Conservation (phyloP, 2,888 invertebrate species). For the Heliconius ethilla region DNA sequence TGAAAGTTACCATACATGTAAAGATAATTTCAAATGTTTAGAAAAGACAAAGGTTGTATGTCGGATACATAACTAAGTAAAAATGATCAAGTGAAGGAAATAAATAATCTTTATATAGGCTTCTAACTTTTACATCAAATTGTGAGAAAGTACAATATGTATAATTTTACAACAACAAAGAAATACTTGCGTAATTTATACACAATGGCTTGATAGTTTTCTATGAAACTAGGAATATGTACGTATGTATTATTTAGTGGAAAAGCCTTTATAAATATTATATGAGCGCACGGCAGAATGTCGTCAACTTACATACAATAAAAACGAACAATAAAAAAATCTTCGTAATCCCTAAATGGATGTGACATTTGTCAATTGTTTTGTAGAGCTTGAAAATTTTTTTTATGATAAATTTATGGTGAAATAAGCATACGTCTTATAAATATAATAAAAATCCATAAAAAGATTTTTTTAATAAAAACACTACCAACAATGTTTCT, state of each 20-base stretch:
- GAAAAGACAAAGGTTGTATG: too few species aligned
- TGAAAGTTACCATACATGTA: too few species aligned
- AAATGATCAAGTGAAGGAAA: too few species aligned
- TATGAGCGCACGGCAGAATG: neutral
- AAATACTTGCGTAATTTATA: slow-evolving; percentile 9
- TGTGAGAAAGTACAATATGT: neutral
- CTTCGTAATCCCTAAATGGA: slow-evolving; percentile 8
- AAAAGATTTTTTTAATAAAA: neutral
- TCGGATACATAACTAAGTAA: too few species aligned
- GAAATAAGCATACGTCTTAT: too few species aligned
- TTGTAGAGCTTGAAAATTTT: neutral
- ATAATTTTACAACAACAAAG: neutral
- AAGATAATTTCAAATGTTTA: too few species aligned
- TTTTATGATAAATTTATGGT: neutral
- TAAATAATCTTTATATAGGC: neutral
- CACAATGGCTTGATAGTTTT: slow-evolving; percentile 5
- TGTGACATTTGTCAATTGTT: slow-evolving; percentile 3
- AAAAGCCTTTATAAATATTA: slow-evolving; percentile 6
- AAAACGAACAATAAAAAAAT: slow-evolving; percentile 16
- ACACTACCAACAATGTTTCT: neutral
- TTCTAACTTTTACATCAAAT: neutral
- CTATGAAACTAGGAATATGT: slow-evolving; percentile 1
- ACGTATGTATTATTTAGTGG: slow-evolving; percentile 1
- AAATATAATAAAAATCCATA: neutral
- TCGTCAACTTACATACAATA: slow-evolving; percentile 7